These are phyloP conservation scores for Anadara kagoshimensis DNA, from an alignment of 1,140 invertebrate genomes.

Conservation along the genomic window DNA sequence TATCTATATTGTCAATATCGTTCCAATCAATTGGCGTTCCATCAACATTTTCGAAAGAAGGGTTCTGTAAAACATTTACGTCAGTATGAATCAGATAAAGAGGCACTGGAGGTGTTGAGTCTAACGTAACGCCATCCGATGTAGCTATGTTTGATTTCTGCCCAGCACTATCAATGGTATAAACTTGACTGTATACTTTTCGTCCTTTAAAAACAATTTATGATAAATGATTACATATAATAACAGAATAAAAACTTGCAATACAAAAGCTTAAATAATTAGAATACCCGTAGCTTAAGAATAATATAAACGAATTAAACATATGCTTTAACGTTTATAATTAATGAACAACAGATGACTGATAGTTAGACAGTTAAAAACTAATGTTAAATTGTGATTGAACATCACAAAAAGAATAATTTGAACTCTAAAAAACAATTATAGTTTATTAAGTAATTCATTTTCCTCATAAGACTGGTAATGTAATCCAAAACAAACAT, in stretches of 20 bases:
- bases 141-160: conserved; percentile 42
- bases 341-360: background rate
- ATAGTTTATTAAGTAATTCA: no score
- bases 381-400: background rate
- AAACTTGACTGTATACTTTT: conserved; percentile 50
- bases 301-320: background rate
- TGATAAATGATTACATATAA: background rate
- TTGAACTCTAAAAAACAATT: no score
- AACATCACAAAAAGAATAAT: background rate
- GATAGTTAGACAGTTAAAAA: background rate
- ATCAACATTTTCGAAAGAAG: conserved; percentile 49
- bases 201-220: conserved; percentile 35
- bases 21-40: background rate
- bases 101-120: conserved; percentile 46
- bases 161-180: conserved; percentile 53
- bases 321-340: background rate
- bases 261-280: no score
- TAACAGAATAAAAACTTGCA: background rate
- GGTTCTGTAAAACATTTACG: conserved; percentile 50
- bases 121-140: conserved; percentile 59
- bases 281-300: background rate
- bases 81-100: conserved; percentile 20
- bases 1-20: conserved; percentile 14
- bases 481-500: no score
- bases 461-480: no score